Evolutionary conservation across 2,797 vertebrate species (phyloP).

Genomic region (Pangasius krempfi): DNA sequence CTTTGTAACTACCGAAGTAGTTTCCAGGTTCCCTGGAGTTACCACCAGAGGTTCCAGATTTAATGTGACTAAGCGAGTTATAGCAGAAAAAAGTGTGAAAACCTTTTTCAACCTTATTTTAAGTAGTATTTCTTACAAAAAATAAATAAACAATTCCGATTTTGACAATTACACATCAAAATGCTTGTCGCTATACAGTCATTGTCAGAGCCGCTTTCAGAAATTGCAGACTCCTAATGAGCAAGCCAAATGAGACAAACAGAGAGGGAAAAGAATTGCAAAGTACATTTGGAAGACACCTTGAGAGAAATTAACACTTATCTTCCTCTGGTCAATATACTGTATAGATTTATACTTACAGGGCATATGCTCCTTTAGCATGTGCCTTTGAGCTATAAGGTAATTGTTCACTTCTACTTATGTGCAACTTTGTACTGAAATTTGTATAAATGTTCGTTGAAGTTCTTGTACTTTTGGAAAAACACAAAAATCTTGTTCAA

Average conservation of each 20-base stretch:
- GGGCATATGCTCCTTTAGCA: neutral
- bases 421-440: neutral
- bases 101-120: too few relatives aligned
- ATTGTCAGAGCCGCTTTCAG: too few relatives aligned
- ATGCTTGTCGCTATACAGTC: too few relatives aligned
- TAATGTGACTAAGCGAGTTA: neutral
- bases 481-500: neutral
- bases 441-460: neutral
- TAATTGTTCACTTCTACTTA: neutral
- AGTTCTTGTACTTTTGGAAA: neutral
- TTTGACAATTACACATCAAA: neutral
- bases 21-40: neutral
- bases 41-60: neutral
- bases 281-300: neutral
- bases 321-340: neutral
- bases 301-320: neutral
- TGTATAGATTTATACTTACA: neutral
- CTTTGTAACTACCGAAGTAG: too few relatives aligned
- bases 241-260: neutral
- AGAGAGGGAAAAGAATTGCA: neutral
- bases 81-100: neutral
- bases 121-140: neutral
- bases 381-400: neutral
- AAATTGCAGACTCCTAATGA: neutral
- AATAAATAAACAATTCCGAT: neutral